Evolutionary conservation across 2,797 vertebrate genomes (phyloP).

Genomic region (Chrosomus eos): DNA sequence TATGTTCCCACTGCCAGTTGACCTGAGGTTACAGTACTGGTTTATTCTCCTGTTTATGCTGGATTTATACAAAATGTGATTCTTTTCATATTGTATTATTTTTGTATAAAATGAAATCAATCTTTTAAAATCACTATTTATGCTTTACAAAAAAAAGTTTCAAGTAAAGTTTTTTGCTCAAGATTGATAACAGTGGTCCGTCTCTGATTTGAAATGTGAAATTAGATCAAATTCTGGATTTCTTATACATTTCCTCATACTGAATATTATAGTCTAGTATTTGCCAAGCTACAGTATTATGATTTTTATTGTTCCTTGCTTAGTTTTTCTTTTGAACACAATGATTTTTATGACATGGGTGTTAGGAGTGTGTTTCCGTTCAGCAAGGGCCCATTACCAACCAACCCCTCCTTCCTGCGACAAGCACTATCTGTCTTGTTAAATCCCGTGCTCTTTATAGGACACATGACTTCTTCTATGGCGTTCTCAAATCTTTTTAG

Average conservation of each 20-base stretch:
- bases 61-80: slow-evolving; percentile 69
- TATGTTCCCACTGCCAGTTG: slow-evolving; percentile 72
- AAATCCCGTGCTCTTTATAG: slow-evolving; percentile 16
- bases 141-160: slow-evolving; percentile 81
- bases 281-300: not conserved
- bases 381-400: slow-evolving; percentile 48
- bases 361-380: slow-evolving; percentile 57
- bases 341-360: slow-evolving; percentile 46
- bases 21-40: slow-evolving; percentile 72
- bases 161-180: slow-evolving; percentile 79
- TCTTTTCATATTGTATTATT: slow-evolving; percentile 83
- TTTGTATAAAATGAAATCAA: slow-evolving; percentile 86
- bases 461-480: slow-evolving; percentile 31
- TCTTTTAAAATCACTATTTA: slow-evolving; percentile 85
- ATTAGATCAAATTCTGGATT: not conserved
- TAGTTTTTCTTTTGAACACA: not conserved
- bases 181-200: slow-evolving; percentile 63
- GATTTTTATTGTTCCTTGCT: not conserved
- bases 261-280: slow-evolving; percentile 6
- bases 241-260: slow-evolving; percentile 4
- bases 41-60: slow-evolving; percentile 42
- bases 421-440: not conserved
- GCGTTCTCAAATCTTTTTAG: slow-evolving; percentile 24
- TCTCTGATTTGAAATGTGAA: slow-evolving; percentile 23
- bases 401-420: slow-evolving; percentile 32